phyloP scores from a whole-genome alignment of 2,113 vertebrate genomes.

The Athene cunicularia region DNA sequence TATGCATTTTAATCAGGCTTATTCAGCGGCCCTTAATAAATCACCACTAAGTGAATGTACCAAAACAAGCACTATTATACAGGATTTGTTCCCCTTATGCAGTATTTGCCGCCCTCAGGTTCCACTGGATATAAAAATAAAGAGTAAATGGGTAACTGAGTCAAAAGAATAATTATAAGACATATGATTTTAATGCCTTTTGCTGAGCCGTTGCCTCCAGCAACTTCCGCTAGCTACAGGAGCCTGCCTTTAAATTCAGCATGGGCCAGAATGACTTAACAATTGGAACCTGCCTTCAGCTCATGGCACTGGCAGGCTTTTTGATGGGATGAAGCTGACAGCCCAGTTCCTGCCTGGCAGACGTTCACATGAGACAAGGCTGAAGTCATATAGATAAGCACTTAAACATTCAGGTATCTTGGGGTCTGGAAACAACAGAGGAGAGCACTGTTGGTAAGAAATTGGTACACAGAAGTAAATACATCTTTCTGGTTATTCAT shows the following conservation, averaged over 20 bases:
- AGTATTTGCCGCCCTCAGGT: slow-evolving; percentile 63
- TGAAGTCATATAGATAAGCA: slow-evolving; percentile 64
- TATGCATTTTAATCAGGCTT: slow-evolving; percentile 87
- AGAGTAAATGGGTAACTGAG: slow-evolving; percentile 64
- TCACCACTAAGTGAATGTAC: slow-evolving; percentile 80
- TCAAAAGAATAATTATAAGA: slow-evolving; percentile 70
- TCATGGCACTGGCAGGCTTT: slow-evolving; percentile 71
- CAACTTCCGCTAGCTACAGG: slow-evolving; percentile 61
- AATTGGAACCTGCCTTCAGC: slow-evolving; percentile 75
- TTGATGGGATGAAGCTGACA: slow-evolving; percentile 72
- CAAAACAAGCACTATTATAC: slow-evolving; percentile 77
- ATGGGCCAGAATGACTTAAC: slow-evolving; percentile 74
- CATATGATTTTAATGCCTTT: slow-evolving; percentile 70
- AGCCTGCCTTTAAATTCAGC: slow-evolving; percentile 79
- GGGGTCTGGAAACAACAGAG: neutral
- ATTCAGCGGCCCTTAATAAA: slow-evolving; percentile 87
- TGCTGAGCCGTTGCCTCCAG: slow-evolving; percentile 64
- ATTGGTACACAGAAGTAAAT: slow-evolving; percentile 8
- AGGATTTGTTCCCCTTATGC: slow-evolving; percentile 64
- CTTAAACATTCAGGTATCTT: slow-evolving; percentile 69
- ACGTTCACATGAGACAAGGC: slow-evolving; percentile 45
- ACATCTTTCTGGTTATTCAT: neutral
- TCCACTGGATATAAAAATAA: slow-evolving; percentile 68
- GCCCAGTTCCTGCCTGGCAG: slow-evolving; percentile 76
- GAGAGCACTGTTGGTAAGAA: slow-evolving; percentile 23